Base-by-base conservation (phyloP, 2,888 invertebrate species). In the Chalcosyrphus nemorum region DNA sequence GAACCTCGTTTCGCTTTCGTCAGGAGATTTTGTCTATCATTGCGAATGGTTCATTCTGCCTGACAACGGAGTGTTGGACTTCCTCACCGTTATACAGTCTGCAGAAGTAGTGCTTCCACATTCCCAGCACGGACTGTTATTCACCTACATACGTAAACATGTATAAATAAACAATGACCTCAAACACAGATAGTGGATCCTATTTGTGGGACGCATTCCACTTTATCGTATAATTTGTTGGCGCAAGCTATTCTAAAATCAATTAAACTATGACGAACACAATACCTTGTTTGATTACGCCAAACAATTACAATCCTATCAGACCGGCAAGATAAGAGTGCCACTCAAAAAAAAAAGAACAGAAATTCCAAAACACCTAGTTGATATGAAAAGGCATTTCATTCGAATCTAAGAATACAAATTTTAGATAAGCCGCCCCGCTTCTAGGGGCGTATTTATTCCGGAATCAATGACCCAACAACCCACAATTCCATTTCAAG, bases 391-490 rank as follows among this genome's bases (percentile, higher is more conserved):
- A 41, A 41, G 5, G 5, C 13, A 43, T 17, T 2, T 41, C 5
- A 13, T 17, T 38, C 2, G 13, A 38, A 5, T 11, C 3, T 7
- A 9, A n/a, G 5, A 6, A 27, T 17, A 61, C 29, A 3, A 54
- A 13, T 56, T n/a, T 19, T 13, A 61, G 72, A 72, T 72, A 72
- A 72, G 21, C 6, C 11, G 11, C 3, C 15, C 4, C 24, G 15
- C 41, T 29, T 13, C 11, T 43, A 54, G 24, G 52, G 72, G 72
- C 70, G 57, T 71, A 50, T n/a, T n/a, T 15, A 21, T 52, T 32
- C 47, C 19, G 32, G 9, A 72, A 32, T 63, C 61, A 54, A 61
- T 63, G 72, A 63, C 52, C 72, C 43, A 63, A 45, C 72, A 72
- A 59, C 38, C 59, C 57, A 57, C 27, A 71, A 71, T 71, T 71